Percentiles rank a stretch among this genome's conserved stretches.
phyloP scores from a whole-genome alignment of 2,113 vertebrate genomes.

The Pipra filicauda region DNA sequence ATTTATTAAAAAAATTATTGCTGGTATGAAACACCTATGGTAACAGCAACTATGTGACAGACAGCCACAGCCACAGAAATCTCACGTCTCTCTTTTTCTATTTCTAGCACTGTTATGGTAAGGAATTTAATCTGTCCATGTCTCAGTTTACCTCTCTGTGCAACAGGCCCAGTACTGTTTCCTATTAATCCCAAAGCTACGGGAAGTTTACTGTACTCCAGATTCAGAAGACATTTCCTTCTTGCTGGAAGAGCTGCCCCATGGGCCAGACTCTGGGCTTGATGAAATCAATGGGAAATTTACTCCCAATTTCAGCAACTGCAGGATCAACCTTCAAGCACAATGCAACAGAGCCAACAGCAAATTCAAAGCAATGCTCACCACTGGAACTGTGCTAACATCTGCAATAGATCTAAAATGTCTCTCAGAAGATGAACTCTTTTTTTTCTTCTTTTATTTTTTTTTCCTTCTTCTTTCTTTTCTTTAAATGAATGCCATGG shows the following conservation, averaged over 20 bases:
- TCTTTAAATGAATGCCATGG: slow-evolving; percentile 11
- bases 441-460: too few relatives aligned
- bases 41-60: slow-evolving; percentile 17
- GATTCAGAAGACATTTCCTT: neutral
- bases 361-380: neutral
- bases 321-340: neutral
- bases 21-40: slow-evolving; percentile 8
- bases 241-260: neutral
- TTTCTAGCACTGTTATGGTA: neutral
- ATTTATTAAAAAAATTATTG: neutral
- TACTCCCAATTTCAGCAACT: slow-evolving; percentile 8
- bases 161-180: neutral
- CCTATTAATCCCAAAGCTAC: neutral
- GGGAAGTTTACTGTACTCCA: neutral
- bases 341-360: neutral
- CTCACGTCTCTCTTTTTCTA: neutral
- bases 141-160: slow-evolving; percentile 27
- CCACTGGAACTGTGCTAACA: neutral
- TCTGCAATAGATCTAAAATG: neutral
- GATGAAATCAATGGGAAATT: slow-evolving; percentile 28
- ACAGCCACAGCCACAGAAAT: slow-evolving; percentile 32
- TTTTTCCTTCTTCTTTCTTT: neutral
- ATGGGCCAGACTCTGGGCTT: neutral
- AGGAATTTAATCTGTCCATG: neutral
- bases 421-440: neutral